These are phyloP conservation scores for Xanthorhoe designata DNA, from an alignment of 2,888 invertebrate genomes.

Conservation along the genomic window DNA sequence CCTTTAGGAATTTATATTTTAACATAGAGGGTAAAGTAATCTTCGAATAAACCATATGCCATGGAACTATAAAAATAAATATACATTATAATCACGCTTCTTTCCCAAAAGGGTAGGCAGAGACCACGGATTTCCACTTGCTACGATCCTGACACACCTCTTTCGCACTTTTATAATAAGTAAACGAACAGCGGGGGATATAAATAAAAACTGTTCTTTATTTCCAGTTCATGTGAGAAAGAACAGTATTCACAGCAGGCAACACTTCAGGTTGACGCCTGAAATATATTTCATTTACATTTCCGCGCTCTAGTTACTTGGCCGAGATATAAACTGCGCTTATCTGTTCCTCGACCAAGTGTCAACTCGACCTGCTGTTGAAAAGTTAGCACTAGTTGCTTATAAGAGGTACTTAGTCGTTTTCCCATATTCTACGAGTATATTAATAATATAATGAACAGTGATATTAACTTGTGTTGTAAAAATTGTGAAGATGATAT, in stretches of 20 bases:
- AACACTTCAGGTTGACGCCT: background rate
- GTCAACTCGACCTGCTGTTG: conserved; percentile 11
- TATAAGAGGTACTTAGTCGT: too few relatives aligned
- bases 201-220: background rate
- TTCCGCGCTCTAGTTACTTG: conserved; percentile 6
- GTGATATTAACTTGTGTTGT: too few relatives aligned
- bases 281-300: conserved; percentile 15
- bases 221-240: background rate
- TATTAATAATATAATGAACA: too few relatives aligned
- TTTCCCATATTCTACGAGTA: too few relatives aligned
- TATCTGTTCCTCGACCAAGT: conserved; percentile 8
- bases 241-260: background rate
- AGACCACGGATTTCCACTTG: too few relatives aligned
- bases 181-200: background rate
- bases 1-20: background rate
- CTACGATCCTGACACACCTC: too few relatives aligned
- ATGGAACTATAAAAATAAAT: too few relatives aligned
- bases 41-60: background rate
- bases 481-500: too few relatives aligned
- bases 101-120: too few relatives aligned
- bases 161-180: too few relatives aligned
- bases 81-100: too few relatives aligned
- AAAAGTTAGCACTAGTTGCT: background rate
- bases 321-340: conserved; percentile 18
- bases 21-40: background rate